Evolutionary conservation across 2,113 vertebrate species (phyloP).

Genomic region (Sylvilagus bachmani): DNA sequence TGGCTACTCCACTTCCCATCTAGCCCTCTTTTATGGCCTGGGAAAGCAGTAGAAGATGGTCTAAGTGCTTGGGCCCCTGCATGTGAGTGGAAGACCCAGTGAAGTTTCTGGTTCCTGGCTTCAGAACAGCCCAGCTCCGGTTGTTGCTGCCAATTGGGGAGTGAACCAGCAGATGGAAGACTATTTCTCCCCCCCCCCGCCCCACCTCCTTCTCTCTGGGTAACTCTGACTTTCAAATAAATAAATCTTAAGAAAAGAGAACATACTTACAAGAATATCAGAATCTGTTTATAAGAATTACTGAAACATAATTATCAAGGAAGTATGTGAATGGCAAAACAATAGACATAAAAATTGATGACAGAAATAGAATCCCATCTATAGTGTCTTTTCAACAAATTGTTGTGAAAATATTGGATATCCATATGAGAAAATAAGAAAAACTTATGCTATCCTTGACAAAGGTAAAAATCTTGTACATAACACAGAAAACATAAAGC

Average conservation of each 20-base stretch:
- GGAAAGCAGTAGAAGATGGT: no score
- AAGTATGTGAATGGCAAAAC: background rate
- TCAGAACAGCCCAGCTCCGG: no score
- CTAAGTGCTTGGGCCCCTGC: no score
- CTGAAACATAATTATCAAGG: fast-evolving
- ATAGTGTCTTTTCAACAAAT: background rate
- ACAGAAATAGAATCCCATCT: background rate
- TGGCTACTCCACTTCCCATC: no score
- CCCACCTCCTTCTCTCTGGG: no score
- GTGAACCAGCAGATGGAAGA: no score
- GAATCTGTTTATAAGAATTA: background rate
- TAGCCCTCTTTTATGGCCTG: no score
- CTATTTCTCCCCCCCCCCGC: no score
- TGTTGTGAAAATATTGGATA: background rate
- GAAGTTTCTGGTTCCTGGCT: no score
- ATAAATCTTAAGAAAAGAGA: background rate
- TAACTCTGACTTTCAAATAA: background rate
- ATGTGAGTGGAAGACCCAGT: no score
- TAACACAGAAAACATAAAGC: background rate
- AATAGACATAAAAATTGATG: background rate
- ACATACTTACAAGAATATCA: background rate
- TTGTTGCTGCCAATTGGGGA: no score
- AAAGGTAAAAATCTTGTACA: background rate
- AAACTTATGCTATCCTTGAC: background rate
- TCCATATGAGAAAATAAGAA: background rate